Base-by-base conservation (phyloP, 2,113 vertebrate species). In the Toxostoma redivivum region DNA sequence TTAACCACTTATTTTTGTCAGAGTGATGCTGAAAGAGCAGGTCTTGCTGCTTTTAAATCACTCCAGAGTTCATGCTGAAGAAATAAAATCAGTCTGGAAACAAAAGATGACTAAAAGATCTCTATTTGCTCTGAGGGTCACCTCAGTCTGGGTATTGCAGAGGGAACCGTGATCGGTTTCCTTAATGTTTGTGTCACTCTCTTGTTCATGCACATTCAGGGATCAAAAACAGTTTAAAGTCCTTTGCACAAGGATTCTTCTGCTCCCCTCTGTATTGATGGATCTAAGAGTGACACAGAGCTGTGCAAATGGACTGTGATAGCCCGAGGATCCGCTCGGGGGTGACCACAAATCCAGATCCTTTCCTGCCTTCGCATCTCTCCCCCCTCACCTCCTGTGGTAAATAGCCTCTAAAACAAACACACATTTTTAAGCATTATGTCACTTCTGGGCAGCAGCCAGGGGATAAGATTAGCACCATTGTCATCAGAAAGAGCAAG, bases 401-500 rank as follows among this genome's bases (percentile, higher is more conserved):
- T 92, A 94, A 93, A 96, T 31, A 92, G 50, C 88, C 78, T 93
- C 69, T 93, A 67, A 93, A 90, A 38, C 74, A 95, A 95, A 88
- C 74, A 73, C 74, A 25, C 72, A 40, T 92, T 96, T 95, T 89
- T 62, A 53, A 94, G 88, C 61, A 62, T 94, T 81, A 96, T 97
- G 86, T 93, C 90, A 94, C 61, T 80, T 82, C 89, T 94, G 96
- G 95, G 86, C 62, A 84, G 90, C 70, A 93, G 95, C 95, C 96
- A 96, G 91, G 71, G 89, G 87, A 95, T 97, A 96, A 96, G 84
- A 97, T 89, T 87, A 92, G 87, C 78, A 94, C 95, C 93, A 92
- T 92, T 95, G 95, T 97, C 96, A 96, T 82, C 92, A 81, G 93
- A 92, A 92, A 9, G 47, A 98, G 94, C 50, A 57, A 44, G 56